phyloP scores from a whole-genome alignment of 2,797 vertebrate species.

The Knipowitschia caucasica region DNA sequence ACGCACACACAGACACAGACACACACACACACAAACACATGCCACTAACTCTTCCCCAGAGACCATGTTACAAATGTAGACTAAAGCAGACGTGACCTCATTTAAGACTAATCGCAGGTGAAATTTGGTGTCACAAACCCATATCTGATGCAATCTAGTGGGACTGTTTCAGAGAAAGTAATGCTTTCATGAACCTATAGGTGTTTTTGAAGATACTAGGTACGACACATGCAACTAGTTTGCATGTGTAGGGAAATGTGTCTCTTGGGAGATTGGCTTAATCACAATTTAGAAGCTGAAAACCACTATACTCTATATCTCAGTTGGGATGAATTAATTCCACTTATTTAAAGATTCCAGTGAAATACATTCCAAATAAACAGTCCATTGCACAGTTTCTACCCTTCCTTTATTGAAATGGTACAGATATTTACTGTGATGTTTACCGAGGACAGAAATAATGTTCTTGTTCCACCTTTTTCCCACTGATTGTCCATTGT shows the following conservation, averaged over 20 bases:
- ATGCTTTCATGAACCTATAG: no score
- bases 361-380: neutral
- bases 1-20: conserved; percentile 19
- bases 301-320: no score
- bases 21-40: no score
- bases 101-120: neutral
- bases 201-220: no score
- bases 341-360: no score
- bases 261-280: no score
- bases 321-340: no score
- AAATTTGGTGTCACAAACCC: neutral
- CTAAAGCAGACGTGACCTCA: conserved; percentile 5
- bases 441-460: conserved; percentile 12
- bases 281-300: no score
- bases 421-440: neutral
- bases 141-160: neutral
- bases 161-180: neutral
- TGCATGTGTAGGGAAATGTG: no score
- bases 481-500: conserved; percentile 20
- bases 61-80: conserved; percentile 11
- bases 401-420: neutral
- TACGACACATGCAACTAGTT: no score
- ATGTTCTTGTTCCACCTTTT: conserved; percentile 20
- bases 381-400: neutral
- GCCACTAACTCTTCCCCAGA: conserved; percentile 11